phyloP scores from a whole-genome alignment of 2,797 vertebrate species.

The Tympanoctomys barrerae region DNA sequence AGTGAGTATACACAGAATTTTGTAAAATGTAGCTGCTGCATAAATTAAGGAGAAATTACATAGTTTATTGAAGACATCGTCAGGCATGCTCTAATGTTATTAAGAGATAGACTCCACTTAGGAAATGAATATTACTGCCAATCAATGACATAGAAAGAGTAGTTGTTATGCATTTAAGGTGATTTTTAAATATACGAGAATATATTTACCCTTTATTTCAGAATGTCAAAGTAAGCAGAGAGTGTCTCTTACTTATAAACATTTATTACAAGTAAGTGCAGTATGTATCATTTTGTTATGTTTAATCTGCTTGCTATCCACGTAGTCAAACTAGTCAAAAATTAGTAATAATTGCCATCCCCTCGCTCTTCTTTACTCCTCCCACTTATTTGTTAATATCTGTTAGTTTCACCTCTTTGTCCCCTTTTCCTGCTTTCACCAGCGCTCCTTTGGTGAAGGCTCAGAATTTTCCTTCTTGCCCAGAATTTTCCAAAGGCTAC shows the following conservation, averaged over 20 bases:
- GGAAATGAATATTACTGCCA: background rate
- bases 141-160: background rate
- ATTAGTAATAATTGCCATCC: background rate
- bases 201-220: constrained; percentile 39
- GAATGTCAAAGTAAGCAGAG: constrained; percentile 48
- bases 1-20: constrained; percentile 10
- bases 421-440: background rate
- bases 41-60: background rate
- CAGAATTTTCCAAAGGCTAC: background rate
- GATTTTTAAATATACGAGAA: constrained; percentile 19
- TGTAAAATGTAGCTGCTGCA: background rate
- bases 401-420: background rate
- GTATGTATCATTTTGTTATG: background rate
- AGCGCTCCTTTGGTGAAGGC: accelerated
- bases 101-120: background rate
- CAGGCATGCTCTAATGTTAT: background rate
- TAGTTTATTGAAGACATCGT: background rate
- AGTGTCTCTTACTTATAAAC: background rate
- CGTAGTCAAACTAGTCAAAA: background rate
- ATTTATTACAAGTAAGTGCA: background rate
- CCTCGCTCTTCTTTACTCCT: background rate
- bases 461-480: background rate
- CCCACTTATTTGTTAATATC: background rate
- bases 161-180: background rate
- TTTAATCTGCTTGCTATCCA: background rate